Evolutionary conservation across 2,113 vertebrate species (phyloP), one percentile per base, ranked within the genome.

Genomic region (Pteropus alecto): DNA sequence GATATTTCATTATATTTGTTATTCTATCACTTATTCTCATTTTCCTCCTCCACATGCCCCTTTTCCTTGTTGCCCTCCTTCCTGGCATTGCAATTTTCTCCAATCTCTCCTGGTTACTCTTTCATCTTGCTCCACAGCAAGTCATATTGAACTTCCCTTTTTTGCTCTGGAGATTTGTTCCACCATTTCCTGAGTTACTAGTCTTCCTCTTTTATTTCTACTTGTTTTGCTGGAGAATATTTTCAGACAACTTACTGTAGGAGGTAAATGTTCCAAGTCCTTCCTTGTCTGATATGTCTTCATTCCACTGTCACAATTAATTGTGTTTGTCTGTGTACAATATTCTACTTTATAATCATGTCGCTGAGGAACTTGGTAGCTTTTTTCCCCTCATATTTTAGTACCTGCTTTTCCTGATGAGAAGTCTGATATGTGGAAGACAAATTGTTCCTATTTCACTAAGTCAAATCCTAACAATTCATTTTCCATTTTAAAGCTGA

Each of bases 401-500:
- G 70, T 61, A 33, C 15, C 14, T 33, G 24, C 21, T 21, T 87
- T 90, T 93, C 65, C 76, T 84, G 38, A 48, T 81, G 41, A 87
- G 58, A 90, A 58, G 48, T 61, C 60, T 79, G 43, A 19, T 63
- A 54, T 13, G 21, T 46, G 16, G n/a, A 63, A 73, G 51, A 88
- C 38, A 68, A 76, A 81, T 54, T 30, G 4, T 68, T 95, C 33
- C n/a, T 46, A 16, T 77, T 93, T 97, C 3, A 33, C 21, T 88
- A 18, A 92, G 51, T 65, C 35, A 94, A 90, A 92, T 89, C 41
- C 60, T 56, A 95, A 74, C 67, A 94, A 68, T 74, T 18, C 2
- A 84, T 79, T 96, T 79, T 48, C 30, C 19, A 67, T 70, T 93
- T 63, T 95, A 77, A 94, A 91, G 43, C 43, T 94, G 85, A 96